Conservation (phyloP, 2,797 vertebrate genomes). For the Petrocephalus sullivani region DNA sequence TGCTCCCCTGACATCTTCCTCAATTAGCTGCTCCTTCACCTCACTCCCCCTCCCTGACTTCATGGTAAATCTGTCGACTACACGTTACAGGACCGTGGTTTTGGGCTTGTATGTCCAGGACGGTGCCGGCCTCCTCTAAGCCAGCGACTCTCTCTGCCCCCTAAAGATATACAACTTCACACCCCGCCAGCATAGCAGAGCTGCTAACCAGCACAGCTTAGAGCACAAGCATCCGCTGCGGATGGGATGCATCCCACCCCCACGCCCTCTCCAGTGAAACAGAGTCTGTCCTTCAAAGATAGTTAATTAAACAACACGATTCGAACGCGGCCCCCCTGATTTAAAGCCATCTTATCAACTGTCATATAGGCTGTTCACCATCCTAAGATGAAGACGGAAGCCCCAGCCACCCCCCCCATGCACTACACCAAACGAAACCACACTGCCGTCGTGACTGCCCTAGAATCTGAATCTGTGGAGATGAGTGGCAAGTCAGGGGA, state of each 20-base stretch:
- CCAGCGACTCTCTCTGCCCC: not conserved
- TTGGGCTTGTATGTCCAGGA: not conserved
- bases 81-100: not conserved
- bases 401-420: too few species aligned
- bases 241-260: not conserved
- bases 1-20: not conserved
- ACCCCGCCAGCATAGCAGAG: not conserved
- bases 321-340: not conserved
- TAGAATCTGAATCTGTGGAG: not conserved
- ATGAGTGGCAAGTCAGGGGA: conserved; percentile 6
- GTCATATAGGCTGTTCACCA: not conserved
- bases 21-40: not conserved
- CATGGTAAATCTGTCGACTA: not conserved
- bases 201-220: not conserved
- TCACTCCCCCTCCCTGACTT: not conserved
- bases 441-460: not conserved
- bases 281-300: not conserved
- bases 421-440: not conserved
- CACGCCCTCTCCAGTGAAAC: not conserved
- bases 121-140: not conserved
- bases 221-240: not conserved
- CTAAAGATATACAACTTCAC: not conserved
- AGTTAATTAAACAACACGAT: not conserved
- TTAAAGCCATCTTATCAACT: not conserved
- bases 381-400: not conserved